Conservation (phyloP, 2,888 invertebrate species). For the Atethmia centrago region DNA sequence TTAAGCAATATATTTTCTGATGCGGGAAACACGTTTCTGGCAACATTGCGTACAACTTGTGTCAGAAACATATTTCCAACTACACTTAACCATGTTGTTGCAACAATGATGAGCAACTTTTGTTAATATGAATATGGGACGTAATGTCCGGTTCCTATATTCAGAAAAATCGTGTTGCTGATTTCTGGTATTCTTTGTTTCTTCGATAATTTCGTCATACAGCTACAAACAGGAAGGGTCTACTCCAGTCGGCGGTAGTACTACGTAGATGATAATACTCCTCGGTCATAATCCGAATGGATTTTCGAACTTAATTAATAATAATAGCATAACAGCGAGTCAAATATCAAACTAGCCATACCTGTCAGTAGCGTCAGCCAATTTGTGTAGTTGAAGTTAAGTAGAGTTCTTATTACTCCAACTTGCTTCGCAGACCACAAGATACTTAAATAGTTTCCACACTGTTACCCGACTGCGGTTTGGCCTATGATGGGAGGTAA, state of each 20-base stretch:
- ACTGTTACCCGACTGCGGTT: neutral
- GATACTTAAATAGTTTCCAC: neutral
- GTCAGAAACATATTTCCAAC: neutral
- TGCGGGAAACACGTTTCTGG: neutral
- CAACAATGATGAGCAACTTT: neutral
- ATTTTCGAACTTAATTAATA: neutral
- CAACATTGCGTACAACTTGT: neutral
- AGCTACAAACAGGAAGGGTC: neutral
- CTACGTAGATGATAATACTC: neutral
- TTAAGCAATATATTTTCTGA: neutral
- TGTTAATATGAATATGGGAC: too few species aligned
- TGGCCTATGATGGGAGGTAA: neutral
- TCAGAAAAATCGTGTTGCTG: neutral
- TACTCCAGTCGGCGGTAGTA: neutral
- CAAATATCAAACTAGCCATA: neutral
- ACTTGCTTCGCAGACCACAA: neutral
- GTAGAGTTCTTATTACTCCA: neutral
- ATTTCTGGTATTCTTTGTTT: constrained; percentile 1
- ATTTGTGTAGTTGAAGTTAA: neutral
- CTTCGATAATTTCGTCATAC: neutral
- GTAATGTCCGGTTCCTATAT: neutral
- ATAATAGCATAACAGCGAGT: neutral
- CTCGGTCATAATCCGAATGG: neutral
- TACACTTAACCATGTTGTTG: neutral
- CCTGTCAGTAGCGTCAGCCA: neutral